Evolutionary conservation across 2,113 vertebrate species (phyloP).

Genomic region (Pyrgilauda ruficollis): DNA sequence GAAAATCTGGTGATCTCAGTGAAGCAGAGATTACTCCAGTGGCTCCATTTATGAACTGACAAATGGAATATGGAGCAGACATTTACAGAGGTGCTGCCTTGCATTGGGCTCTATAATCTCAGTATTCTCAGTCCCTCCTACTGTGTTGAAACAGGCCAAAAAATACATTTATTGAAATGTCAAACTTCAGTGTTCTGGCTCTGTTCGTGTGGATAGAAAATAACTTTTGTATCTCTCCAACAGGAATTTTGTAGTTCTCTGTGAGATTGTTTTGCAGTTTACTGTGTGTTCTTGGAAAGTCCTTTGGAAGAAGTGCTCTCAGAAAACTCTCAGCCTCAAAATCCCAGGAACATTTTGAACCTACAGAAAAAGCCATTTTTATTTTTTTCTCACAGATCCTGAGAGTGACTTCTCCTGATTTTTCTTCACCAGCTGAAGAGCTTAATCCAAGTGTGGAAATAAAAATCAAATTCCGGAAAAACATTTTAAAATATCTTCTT

Average conservation of each 20-base stretch:
- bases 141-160: neutral
- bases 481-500: neutral
- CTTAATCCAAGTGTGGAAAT: neutral
- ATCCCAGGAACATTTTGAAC: neutral
- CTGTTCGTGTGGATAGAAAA: neutral
- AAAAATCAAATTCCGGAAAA: neutral
- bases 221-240: neutral
- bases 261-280: neutral
- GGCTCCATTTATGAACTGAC: neutral
- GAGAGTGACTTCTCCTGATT: neutral
- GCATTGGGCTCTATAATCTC: fast-evolving
- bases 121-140: fast-evolving
- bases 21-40: neutral
- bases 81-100: neutral
- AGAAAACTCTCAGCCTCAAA: neutral
- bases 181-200: neutral
- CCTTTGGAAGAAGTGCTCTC: neutral
- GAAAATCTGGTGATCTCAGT: neutral
- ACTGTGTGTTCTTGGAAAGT: neutral
- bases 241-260: neutral
- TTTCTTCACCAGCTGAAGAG: neutral
- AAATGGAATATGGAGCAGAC: neutral
- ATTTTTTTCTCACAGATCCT: neutral
- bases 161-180: neutral
- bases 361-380: neutral